These are phyloP conservation scores for Chaetodon auriga DNA, from an alignment of 2,113 vertebrate genomes.

Conservation along the genomic window DNA sequence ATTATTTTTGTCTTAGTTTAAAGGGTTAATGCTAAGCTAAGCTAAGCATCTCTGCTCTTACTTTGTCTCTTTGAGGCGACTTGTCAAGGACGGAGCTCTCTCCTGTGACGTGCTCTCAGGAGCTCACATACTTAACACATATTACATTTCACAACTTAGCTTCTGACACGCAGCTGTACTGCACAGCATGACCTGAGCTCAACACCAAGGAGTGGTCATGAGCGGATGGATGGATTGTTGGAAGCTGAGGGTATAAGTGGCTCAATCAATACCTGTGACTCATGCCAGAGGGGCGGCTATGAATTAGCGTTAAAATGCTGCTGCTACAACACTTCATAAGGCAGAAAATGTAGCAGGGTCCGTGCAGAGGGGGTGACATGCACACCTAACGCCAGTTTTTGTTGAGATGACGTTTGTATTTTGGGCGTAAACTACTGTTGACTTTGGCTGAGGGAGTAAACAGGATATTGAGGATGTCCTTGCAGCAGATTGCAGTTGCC, in stretches of 20 bases:
- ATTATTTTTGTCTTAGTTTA: too few species aligned
- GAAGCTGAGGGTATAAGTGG: constrained; percentile 22
- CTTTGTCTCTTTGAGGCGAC: background rate
- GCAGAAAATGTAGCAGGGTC: background rate
- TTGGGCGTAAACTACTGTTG: background rate
- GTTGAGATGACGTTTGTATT: background rate
- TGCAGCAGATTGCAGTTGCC: constrained; percentile 42
- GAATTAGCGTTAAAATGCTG: constrained; percentile 1
- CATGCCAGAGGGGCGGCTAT: background rate
- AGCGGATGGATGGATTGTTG: constrained; percentile 3
- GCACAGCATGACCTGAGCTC: constrained; percentile 12
- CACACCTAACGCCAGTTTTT: background rate
- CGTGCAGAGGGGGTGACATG: background rate
- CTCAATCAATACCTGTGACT: constrained; percentile 36
- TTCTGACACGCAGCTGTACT: background rate
- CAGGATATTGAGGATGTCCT: constrained; percentile 62
- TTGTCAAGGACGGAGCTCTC: constrained; percentile 42
- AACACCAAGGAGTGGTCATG: background rate
- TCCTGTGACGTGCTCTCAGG: constrained; percentile 40
- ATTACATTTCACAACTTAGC: constrained; percentile 45
- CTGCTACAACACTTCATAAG: background rate
- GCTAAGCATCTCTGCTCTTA: background rate
- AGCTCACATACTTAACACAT: constrained; percentile 37
- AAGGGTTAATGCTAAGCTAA: background rate
- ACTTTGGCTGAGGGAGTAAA: constrained; percentile 33